Percentiles rank a stretch among this genome's conserved stretches.
phyloP scores from a whole-genome alignment of 2,888 invertebrate genomes.

The Cataglyphis altisquamis region DNA sequence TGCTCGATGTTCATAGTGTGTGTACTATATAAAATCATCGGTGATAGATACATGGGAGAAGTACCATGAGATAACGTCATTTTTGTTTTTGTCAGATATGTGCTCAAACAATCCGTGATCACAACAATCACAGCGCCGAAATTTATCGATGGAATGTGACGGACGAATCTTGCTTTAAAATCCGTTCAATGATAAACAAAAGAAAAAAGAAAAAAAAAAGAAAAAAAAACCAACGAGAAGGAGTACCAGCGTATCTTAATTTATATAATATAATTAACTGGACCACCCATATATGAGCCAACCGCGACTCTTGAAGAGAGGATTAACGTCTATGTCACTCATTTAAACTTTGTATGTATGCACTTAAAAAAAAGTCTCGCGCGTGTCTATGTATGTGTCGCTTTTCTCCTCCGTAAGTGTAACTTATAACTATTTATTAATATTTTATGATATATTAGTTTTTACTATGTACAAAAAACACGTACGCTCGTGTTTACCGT shows the following conservation, averaged over 20 bases:
- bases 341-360: conserved; percentile 71
- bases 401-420: conserved; percentile 58
- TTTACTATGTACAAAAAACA: conserved; percentile 81
- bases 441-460: conserved; percentile 83
- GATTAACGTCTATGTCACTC: conserved; percentile 71
- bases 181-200: conserved; percentile 46
- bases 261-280: conserved; percentile 81
- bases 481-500: conserved; percentile 75
- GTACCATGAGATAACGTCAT: background rate
- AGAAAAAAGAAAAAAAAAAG: background rate
- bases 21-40: conserved; percentile 56
- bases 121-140: conserved; percentile 35
- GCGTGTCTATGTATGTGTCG: conserved; percentile 56
- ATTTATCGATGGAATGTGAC: conserved; percentile 63
- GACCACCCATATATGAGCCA: conserved; percentile 77
- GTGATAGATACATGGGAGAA: conserved; percentile 24
- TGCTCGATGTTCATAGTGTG: conserved; percentile 74
- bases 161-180: conserved; percentile 41
- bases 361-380: conserved; percentile 75
- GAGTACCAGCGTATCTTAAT: conserved; percentile 80
- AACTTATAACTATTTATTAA: conserved; percentile 77
- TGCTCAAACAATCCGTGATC: conserved; percentile 34
- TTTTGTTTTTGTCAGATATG: background rate
- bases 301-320: conserved; percentile 74
- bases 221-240: conserved; percentile 74